A percentile compares a stretch with the other conserved stretches of the same genome.
These are phyloP conservation scores for Tenthredo notha DNA, from an alignment of 2,888 invertebrate genomes.

Conservation along the genomic window DNA sequence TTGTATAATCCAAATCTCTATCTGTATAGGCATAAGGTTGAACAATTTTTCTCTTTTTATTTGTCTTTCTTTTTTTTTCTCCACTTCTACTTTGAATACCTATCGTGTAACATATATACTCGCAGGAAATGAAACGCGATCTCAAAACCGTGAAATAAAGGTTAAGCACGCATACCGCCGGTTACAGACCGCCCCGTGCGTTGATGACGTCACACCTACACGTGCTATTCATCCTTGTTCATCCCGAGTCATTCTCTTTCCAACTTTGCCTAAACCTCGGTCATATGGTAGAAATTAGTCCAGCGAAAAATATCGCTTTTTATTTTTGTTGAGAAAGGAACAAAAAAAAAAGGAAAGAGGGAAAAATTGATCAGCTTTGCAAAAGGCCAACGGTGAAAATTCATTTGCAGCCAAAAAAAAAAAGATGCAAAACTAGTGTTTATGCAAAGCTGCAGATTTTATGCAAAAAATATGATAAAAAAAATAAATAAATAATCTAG, in stretches of 20 bases:
- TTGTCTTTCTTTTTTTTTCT: neutral
- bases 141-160: constrained; percentile 51
- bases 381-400: neutral
- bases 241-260: constrained; percentile 14
- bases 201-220: constrained; percentile 42
- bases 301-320: neutral
- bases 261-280: neutral
- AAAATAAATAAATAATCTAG: neutral
- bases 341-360: neutral
- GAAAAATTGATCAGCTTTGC: neutral
- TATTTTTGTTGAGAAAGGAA: neutral
- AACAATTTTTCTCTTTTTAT: neutral
- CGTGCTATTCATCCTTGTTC: constrained; percentile 31
- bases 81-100: neutral
- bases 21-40: neutral
- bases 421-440: neutral
- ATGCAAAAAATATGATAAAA: neutral
- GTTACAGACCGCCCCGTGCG: neutral
- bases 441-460: neutral
- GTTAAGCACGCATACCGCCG: constrained; percentile 40
- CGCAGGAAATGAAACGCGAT: constrained; percentile 48
- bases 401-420: neutral
- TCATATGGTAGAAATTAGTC: neutral
- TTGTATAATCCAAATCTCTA: neutral
- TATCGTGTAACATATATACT: constrained; percentile 24